Evolutionary conservation across 1,140 invertebrate genomes (phyloP).

Genomic region (Trigoniulus corallinus): DNA sequence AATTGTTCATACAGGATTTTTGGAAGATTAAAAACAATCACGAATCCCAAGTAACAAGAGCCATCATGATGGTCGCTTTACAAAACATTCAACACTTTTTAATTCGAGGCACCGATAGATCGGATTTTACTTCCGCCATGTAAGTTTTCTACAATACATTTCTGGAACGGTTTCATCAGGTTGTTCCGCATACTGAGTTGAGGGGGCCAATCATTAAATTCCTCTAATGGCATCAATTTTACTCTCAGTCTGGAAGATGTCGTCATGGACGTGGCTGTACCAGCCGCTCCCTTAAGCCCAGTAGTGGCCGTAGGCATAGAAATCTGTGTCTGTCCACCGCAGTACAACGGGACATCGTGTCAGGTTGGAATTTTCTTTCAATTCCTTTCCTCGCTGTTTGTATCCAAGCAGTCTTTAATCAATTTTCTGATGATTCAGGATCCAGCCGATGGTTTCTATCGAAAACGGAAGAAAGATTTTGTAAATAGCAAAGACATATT

Average conservation of each 20-base stretch:
- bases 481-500: slow-evolving; percentile 40
- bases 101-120: slow-evolving; percentile 50
- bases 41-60: slow-evolving; percentile 41
- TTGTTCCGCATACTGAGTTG: too few relatives aligned
- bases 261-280: slow-evolving; percentile 62
- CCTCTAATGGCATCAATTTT: too few relatives aligned
- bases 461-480: slow-evolving; percentile 39
- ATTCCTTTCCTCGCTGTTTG: slow-evolving; percentile 10
- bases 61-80: slow-evolving; percentile 71
- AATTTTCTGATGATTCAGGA: slow-evolving; percentile 22
- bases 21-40: slow-evolving; percentile 46
- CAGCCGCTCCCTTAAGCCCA: slow-evolving; percentile 32
- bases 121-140: slow-evolving; percentile 17
- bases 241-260: slow-evolving; percentile 46
- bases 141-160: too few relatives aligned
- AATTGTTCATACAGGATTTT: slow-evolving; percentile 20
- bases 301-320: slow-evolving; percentile 68
- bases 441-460: slow-evolving; percentile 67
- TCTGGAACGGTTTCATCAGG: too few relatives aligned
- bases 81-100: slow-evolving; percentile 68
- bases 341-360: slow-evolving; percentile 65
- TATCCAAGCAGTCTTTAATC: not conserved
- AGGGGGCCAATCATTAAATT: too few relatives aligned
- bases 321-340: slow-evolving; percentile 61
- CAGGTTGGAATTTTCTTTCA: slow-evolving; percentile 35